Evolutionary conservation across 1,140 invertebrate species (phyloP).

Genomic region (Pteromalus puparum): DNA sequence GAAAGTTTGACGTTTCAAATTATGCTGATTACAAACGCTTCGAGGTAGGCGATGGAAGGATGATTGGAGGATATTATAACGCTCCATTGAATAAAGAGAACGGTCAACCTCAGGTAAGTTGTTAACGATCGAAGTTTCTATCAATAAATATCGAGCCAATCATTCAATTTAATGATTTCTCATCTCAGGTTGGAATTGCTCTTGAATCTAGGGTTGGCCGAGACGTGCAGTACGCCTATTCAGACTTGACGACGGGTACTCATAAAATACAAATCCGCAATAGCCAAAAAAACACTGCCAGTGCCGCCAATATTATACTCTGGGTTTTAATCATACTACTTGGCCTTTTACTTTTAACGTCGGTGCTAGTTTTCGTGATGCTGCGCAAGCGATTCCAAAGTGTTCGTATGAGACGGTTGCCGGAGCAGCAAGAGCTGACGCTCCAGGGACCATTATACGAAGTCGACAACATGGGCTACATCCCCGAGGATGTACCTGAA

Average conservation of each 20-base stretch:
- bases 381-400: conserved; percentile 75
- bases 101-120: conserved; percentile 67
- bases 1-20: conserved; percentile 79
- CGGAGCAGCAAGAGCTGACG: conserved; percentile 81
- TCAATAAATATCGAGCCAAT: neutral
- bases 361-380: conserved; percentile 79
- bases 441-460: conserved; percentile 81
- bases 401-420: conserved; percentile 66
- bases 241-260: conserved; percentile 75
- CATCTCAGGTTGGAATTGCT: conserved; percentile 79
- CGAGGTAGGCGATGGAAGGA: conserved; percentile 84
- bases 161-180: neutral
- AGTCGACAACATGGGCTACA: conserved; percentile 77
- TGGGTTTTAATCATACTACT: conserved; percentile 80
- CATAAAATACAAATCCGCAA: conserved; percentile 52
- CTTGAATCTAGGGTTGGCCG: conserved; percentile 82
- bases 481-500: conserved; percentile 83
- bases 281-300: conserved; percentile 59
- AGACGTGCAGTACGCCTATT: conserved; percentile 81
- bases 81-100: conserved; percentile 81
- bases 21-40: conserved; percentile 80
- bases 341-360: conserved; percentile 77
- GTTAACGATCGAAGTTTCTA: neutral
- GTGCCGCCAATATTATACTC: conserved; percentile 72
- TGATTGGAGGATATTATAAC: conserved; percentile 87